Base-by-base conservation (phyloP, 2,113 vertebrate species). In the Chlamydotis undulata region DNA sequence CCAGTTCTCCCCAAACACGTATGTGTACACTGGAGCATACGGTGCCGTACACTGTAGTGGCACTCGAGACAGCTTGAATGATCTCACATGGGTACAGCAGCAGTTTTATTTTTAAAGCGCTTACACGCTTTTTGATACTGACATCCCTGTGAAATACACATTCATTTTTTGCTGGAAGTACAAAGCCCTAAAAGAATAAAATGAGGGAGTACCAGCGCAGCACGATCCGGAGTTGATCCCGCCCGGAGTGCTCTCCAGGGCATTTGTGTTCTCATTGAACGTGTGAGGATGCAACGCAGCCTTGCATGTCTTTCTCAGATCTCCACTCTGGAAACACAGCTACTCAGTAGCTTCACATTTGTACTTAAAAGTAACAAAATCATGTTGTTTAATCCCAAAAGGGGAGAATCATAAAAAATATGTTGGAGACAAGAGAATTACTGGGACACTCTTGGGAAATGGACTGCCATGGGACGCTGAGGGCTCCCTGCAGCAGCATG, bases 301-400 rank as follows among this genome's bases (percentile, higher is more conserved):
- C 55, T 56, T 23, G 83, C 63, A 93, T 80, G 49, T 67, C 53
- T 65, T 52, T 21, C 88, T 71, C 92, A 90, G 65, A 70, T 14
- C 11, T 29, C 24, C 6, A 10, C 15, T 35, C 56, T 59, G 31
- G 43, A 97, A 96, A 88, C 10, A 5, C 69, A 91, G 94, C 64
- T 81, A 84, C 39, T 81, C 78, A 96, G 26, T 22, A 71, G 74
- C 74, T 53, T 93, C 55, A 77, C 75, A 92, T 90, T 87, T 82
- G 78, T 29, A 45, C 21, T 60, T 79, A 14, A 63, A 59, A 55
- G 68, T 92, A 89, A 95, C 68, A 61, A 92, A 94, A 57, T 43
- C 15, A 6, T 21, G 33, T 71, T 73, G 80, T 7, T 69, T 35
- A 67, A 77, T 24, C 63, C 79, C 84, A 84, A 88, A 84, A 61